phyloP scores from a whole-genome alignment of 92 coral and sea anemone species.

The Siderastrea radians region DNA sequence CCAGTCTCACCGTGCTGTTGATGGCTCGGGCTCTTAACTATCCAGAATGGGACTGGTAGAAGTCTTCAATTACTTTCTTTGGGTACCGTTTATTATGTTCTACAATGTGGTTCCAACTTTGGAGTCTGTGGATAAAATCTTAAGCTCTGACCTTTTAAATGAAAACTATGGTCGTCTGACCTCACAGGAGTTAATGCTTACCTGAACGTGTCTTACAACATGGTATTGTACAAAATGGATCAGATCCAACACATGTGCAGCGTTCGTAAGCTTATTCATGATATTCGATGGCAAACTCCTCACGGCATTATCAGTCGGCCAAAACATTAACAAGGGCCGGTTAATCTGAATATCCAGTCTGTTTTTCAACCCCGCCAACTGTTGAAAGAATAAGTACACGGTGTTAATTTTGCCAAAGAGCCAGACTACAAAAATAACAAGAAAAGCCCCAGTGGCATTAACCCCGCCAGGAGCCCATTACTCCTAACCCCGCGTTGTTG shows the following conservation, averaged over 20 bases:
- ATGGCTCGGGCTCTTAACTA: no score
- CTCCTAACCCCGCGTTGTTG: no score
- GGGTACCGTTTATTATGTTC: no score
- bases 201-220: conserved; percentile 81
- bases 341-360: conserved; percentile 58
- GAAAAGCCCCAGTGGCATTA: no score
- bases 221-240: conserved; percentile 78
- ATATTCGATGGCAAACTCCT: conserved; percentile 67
- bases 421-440: not conserved
- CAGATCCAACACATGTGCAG: conserved; percentile 54
- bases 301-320: conserved; percentile 87
- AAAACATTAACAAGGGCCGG: conserved; percentile 82
- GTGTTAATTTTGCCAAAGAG: not conserved
- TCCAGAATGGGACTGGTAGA: no score
- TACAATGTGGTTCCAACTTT: no score
- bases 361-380: conserved; percentile 77
- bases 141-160: no score
- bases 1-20: no score
- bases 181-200: conserved; percentile 11
- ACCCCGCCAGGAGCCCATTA: no score
- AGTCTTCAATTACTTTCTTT: no score
- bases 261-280: conserved; percentile 43
- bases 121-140: no score
- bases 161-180: no score
- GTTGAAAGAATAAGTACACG: not conserved